phyloP scores from a whole-genome alignment of 2,113 vertebrate genomes.

The Rhinoderma darwinii region DNA sequence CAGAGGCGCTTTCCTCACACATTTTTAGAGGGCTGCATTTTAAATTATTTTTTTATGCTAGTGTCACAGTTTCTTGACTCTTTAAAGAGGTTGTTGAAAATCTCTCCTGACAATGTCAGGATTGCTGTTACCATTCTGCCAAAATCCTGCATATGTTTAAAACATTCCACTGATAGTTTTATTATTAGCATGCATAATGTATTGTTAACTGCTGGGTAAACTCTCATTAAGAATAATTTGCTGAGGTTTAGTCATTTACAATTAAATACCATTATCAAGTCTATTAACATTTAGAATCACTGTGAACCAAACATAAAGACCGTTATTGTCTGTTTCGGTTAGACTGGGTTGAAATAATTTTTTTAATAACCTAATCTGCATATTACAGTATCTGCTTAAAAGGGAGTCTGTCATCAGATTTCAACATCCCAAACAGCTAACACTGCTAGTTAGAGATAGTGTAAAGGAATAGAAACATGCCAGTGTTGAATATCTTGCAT shows the following conservation, averaged over 20 bases:
- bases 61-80: constrained; percentile 3
- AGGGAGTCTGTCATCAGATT: no score
- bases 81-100: constrained; percentile 28
- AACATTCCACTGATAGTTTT: constrained; percentile 15
- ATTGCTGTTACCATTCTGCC: constrained; percentile 10
- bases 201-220: constrained; percentile 19
- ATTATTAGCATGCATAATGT: constrained; percentile 37
- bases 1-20: constrained; percentile 31
- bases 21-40: constrained; percentile 22
- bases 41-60: constrained; percentile 34
- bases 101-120: constrained; percentile 37
- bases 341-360: neutral
- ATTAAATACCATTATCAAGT: constrained; percentile 11
- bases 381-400: neutral
- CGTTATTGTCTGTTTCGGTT: neutral
- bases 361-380: neutral
- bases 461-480: no score
- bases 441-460: no score
- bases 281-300: constrained; percentile 24
- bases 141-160: constrained; percentile 49
- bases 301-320: neutral
- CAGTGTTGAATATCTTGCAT: no score
- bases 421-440: no score
- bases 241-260: neutral
- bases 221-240: constrained; percentile 12